phyloP scores from a whole-genome alignment of 2,888 invertebrate species.

The Cosmia pyralina region DNA sequence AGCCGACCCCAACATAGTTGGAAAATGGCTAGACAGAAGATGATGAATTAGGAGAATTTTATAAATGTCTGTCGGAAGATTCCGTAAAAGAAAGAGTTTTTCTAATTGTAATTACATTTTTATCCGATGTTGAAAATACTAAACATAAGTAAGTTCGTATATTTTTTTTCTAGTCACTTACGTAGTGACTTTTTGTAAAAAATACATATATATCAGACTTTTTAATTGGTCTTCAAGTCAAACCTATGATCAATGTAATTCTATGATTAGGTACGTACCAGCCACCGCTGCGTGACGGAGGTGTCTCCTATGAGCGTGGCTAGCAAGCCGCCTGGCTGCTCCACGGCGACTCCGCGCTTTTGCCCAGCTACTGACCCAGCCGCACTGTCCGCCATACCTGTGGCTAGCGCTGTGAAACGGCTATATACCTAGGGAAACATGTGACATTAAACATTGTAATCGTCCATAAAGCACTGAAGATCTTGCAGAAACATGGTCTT shows the following conservation, averaged over 20 bases:
- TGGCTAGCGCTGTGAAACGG: conserved; percentile 97
- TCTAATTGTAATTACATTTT: not conserved
- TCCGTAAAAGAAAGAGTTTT: not conserved
- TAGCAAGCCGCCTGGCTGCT: conserved; percentile 97
- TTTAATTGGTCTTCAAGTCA: not conserved
- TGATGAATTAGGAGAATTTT: too few relatives aligned
- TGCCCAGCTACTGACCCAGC: conserved; percentile 99
- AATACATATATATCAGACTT: too few relatives aligned
- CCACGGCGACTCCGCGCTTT: conserved; percentile 98
- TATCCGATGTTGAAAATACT: not conserved
- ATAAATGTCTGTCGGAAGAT: too few relatives aligned
- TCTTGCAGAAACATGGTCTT: too few relatives aligned
- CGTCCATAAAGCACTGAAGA: too few relatives aligned
- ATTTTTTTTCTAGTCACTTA: not conserved
- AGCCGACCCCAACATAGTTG: too few relatives aligned
- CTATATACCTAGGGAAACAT: conserved; percentile 89
- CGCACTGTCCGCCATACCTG: conserved; percentile 98
- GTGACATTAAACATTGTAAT: too few relatives aligned
- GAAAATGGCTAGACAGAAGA: too few relatives aligned
- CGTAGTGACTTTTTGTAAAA: too few relatives aligned
- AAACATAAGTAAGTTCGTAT: not conserved
- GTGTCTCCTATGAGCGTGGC: conserved; percentile 99
- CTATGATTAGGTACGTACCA: conserved; percentile 89
- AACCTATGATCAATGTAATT: not conserved
- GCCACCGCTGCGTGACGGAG: conserved; percentile 99